phyloP scores from a whole-genome alignment of 1,140 invertebrate species.

The Drosophila littoralis region DNA sequence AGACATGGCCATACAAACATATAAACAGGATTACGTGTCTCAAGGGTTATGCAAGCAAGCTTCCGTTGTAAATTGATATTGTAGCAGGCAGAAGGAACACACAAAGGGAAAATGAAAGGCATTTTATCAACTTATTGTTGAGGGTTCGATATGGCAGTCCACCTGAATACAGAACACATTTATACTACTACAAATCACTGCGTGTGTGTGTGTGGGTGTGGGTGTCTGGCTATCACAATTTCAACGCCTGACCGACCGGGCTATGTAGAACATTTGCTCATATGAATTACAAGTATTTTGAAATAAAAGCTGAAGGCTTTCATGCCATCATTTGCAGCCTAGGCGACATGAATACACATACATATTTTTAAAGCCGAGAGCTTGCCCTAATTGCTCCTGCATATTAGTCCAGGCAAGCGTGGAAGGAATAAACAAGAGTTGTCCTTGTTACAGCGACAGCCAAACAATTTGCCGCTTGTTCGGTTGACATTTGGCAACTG shows the following conservation, averaged over 20 bases:
- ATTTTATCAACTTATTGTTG: constrained; percentile 69
- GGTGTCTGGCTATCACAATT: not conserved
- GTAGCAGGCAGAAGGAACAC: constrained; percentile 58
- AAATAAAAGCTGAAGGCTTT: not conserved
- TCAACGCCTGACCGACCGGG: constrained; percentile 2
- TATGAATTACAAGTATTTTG: not conserved
- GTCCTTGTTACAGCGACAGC: constrained; percentile 13
- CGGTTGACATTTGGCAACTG: constrained; percentile 52
- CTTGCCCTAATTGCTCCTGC: not conserved
- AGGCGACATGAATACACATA: not conserved
- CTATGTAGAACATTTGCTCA: not conserved
- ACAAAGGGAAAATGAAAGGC: constrained; percentile 62
- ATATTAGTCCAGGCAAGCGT: constrained; percentile 8
- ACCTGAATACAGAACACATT: constrained; percentile 28
- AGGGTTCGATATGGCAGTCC: constrained; percentile 24
- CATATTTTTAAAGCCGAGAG: not conserved
- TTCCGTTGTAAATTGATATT: constrained; percentile 77
- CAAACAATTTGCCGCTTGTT: constrained; percentile 53
- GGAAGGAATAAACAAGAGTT: constrained; percentile 9
- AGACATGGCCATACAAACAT: constrained; percentile 17
- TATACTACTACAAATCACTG: constrained; percentile 8
- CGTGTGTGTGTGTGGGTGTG: not conserved
- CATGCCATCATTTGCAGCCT: not conserved
- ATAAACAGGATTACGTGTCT: constrained; percentile 74
- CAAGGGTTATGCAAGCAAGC: constrained; percentile 73